Evolutionary conservation across 1,140 invertebrate species (phyloP), one percentile per base, ranked within the genome.

Genomic region (Stegodyphus mimosarum): DNA sequence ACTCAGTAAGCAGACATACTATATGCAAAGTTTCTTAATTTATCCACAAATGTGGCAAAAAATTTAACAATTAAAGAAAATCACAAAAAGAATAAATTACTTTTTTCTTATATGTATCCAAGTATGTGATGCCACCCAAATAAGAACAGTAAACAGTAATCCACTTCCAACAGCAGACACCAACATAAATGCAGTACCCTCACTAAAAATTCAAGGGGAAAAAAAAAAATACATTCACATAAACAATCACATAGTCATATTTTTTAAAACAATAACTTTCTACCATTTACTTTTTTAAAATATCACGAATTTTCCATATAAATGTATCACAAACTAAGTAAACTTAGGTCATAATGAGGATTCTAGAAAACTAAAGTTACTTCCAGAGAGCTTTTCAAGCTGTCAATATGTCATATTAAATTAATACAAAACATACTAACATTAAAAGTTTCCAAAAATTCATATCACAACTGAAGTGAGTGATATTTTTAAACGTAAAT

Each of bases 51-150:
- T 11, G 5, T 60, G 55, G 9, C 55, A 60, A 5, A 15, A 60
- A 15, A 11, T 5, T 5, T 60, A 11, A 60, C 9, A 60, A 60
- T 11, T 60, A 60, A 9, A 11, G 55, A 11, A 9, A 60, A 60
- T 11, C 9, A 15, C 55, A 60, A 9, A 60, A 60, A 60, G 9
- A 60, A 60, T 60, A 11, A 11, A 60, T 73, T 84, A 87, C 95
- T 95, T 95, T 90, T 96, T 97, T 89, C 96, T 94, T 88, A 98
- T 97, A 89, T 98, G 97, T 89, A 98, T 98, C 97, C 97, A 98
- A 1, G 96, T 97, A 89, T 98, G 96, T 18, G 96, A 98, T 89
- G 97, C 96, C 49, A 98, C 94, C 93, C 96, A 96, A 50, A 98
- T 96, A 77, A 98, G 93, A 15, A 97, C 93, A 0, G 96, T 97